Evolutionary conservation across 2,113 vertebrate genomes (phyloP).

Genomic region (Pongo abelii): DNA sequence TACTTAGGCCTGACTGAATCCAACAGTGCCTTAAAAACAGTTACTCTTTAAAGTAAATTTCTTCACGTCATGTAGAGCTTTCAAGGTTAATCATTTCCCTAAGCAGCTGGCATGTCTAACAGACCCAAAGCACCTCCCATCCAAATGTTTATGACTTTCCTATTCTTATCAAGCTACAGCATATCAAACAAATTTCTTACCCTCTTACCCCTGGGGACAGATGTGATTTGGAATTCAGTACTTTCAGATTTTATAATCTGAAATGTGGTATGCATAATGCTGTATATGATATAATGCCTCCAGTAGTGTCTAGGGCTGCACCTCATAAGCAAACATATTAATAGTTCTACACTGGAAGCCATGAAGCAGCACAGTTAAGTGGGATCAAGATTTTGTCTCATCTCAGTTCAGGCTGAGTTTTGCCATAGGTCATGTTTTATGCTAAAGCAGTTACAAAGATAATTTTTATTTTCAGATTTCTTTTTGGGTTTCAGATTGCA

Average conservation of each 20-base stretch:
- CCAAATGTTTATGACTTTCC: not conserved
- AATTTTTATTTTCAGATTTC: not conserved
- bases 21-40: not conserved
- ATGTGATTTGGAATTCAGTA: not conserved
- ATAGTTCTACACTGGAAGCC: not conserved
- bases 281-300: not conserved
- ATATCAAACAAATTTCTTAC: constrained; percentile 27
- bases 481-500: not conserved
- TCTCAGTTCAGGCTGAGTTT: not conserved
- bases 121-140: not conserved
- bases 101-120: not conserved
- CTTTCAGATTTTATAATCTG: constrained; percentile 24
- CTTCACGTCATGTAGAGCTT: not conserved
- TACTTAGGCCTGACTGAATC: not conserved
- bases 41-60: constrained; percentile 3
- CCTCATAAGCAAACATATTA: not conserved
- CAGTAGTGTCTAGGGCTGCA: not conserved
- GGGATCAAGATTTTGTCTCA: not conserved
- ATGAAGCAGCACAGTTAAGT: not conserved
- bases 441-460: not conserved
- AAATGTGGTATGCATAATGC: not conserved
- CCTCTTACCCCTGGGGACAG: not conserved
- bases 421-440: not conserved
- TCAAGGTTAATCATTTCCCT: constrained; percentile 21
- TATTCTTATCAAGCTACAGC: not conserved